These are phyloP conservation scores for Hypomesus transpacificus DNA, from an alignment of 2,113 vertebrate genomes.

Conservation along the genomic window DNA sequence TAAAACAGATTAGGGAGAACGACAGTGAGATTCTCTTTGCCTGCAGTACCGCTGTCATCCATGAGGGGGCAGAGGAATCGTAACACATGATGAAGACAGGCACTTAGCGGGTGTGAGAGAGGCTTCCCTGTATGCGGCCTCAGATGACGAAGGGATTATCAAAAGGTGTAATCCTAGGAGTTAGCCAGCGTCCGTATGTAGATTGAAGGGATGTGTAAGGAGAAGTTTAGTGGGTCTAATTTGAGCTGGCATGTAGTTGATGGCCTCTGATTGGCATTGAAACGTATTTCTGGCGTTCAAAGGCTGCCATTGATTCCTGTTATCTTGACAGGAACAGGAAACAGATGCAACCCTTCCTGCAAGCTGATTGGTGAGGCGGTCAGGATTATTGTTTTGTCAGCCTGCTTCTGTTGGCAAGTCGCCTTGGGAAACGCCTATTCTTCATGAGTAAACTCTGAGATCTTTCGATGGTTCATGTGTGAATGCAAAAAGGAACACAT, in stretches of 20 bases:
- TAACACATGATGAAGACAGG: too few relatives aligned
- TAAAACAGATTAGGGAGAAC: not conserved
- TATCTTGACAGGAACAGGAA: conserved; percentile 60
- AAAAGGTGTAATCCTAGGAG: not conserved
- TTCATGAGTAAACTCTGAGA: not conserved
- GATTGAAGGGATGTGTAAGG: conserved; percentile 39
- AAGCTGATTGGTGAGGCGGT: conserved; percentile 43
- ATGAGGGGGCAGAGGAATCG: conserved; percentile 29
- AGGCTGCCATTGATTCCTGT: not conserved
- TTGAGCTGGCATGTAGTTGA: conserved; percentile 2
- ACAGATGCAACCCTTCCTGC: conserved; percentile 46
- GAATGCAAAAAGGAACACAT: not conserved
- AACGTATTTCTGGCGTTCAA: not conserved
- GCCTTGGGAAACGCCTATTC: not conserved
- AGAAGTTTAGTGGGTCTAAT: conserved; percentile 43
- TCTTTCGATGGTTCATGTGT: not conserved
- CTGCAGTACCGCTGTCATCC: conserved; percentile 41
- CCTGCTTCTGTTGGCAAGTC: conserved; percentile 26
- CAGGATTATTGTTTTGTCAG: conserved; percentile 38
- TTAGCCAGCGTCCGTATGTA: conserved; percentile 38
- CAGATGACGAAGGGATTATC: not conserved
- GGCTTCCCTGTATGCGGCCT: not conserved
- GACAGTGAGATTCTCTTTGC: not conserved
- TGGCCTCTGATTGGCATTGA: conserved; percentile 17
- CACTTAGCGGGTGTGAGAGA: not conserved